phyloP scores from a whole-genome alignment of 2,797 vertebrate species.

The Danio jaintianensis region DNA sequence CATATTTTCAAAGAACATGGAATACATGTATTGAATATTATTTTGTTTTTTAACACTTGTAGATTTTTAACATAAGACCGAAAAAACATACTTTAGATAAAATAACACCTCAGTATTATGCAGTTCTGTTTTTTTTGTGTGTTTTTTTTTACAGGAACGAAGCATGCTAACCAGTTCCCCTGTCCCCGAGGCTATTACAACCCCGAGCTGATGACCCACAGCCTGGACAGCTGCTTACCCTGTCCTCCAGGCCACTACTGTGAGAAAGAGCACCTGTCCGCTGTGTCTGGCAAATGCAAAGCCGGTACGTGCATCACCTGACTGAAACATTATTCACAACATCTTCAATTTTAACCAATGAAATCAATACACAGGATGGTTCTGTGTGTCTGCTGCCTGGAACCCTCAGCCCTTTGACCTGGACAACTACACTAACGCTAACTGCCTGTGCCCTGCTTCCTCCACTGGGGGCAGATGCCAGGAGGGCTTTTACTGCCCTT shows the following conservation, averaged over 20 bases:
- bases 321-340: background rate
- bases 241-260: slow-evolving; percentile 93
- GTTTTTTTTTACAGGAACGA: slow-evolving; percentile 81
- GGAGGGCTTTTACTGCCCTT: slow-evolving; percentile 87
- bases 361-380: slow-evolving; percentile 85
- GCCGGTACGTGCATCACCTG: slow-evolving; percentile 79
- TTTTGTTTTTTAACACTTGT: background rate
- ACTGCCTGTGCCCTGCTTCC: slow-evolving; percentile 93
- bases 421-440: slow-evolving; percentile 93
- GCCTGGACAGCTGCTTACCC: slow-evolving; percentile 93
- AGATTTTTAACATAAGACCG: background rate
- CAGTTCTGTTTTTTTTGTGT: slow-evolving; percentile 40
- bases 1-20: background rate
- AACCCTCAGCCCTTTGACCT: slow-evolving; percentile 91
- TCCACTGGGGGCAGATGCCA: slow-evolving; percentile 91
- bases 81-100: background rate
- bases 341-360: background rate
- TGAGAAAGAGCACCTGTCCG: slow-evolving; percentile 86
- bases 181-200: slow-evolving; percentile 97
- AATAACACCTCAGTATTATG: background rate
- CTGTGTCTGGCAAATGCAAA: slow-evolving; percentile 88
- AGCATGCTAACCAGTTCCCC: slow-evolving; percentile 86
- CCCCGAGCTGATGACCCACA: slow-evolving; percentile 91
- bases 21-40: background rate
- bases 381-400: slow-evolving; percentile 93